A percentile compares a stretch with the other conserved stretches of the same genome.
phyloP scores from a whole-genome alignment of 2,113 vertebrate genomes.

The Pterocles gutturalis region DNA sequence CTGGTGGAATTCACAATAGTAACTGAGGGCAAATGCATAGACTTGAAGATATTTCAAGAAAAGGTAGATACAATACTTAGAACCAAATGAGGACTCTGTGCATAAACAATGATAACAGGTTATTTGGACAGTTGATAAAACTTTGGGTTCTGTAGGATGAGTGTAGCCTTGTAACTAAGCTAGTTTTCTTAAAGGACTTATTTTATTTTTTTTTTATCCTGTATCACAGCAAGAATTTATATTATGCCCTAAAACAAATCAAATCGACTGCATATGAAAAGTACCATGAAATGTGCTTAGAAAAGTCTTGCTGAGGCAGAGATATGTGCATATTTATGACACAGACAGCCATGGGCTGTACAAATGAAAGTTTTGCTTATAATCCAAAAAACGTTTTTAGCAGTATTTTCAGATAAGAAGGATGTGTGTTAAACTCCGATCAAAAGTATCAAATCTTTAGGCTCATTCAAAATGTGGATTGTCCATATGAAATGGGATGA shows the following conservation, averaged over 20 bases:
- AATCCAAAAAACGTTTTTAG: constrained; percentile 75
- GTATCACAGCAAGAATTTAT: constrained; percentile 65
- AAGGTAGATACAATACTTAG: constrained; percentile 32
- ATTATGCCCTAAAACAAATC: constrained; percentile 76
- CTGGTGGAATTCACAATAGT: constrained; percentile 70
- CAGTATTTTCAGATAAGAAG: constrained; percentile 72
- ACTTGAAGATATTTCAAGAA: constrained; percentile 44
- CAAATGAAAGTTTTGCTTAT: constrained; percentile 74
- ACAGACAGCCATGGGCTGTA: constrained; percentile 56
- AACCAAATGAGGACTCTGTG: constrained; percentile 15
- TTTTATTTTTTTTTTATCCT: constrained; percentile 51
- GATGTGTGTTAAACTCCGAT: constrained; percentile 63
- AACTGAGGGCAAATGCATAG: constrained; percentile 71
- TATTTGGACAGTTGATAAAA: constrained; percentile 76
- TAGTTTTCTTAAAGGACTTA: background rate
- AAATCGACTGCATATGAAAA: constrained; percentile 62
- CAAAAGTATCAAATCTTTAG: constrained; percentile 61
- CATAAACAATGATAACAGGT: constrained; percentile 65
- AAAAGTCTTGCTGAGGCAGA: constrained; percentile 50
- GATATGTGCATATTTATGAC: constrained; percentile 76
- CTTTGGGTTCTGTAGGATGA: background rate
- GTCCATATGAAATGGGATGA: constrained; percentile 50
- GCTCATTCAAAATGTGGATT: constrained; percentile 44
- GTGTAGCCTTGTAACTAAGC: constrained; percentile 27
- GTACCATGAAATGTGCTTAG: constrained; percentile 66